Base-by-base conservation (phyloP, 2,888 invertebrate genomes). In the Brenthis hecate region DNA sequence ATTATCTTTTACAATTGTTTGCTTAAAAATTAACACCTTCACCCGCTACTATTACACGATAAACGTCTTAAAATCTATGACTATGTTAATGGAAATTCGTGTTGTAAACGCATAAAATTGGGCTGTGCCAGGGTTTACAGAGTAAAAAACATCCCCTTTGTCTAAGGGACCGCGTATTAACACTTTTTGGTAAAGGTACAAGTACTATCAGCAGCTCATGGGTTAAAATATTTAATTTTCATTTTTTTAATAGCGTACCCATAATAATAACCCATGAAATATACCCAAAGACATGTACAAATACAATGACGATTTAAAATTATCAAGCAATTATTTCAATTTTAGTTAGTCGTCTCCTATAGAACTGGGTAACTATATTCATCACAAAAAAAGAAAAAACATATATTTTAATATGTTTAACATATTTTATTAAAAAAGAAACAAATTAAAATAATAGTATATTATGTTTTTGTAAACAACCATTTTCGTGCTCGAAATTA, bases 101-200 rank as follows among this genome's bases (percentile, higher is more conserved):
- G 58, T 77, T 80, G 86, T 87, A 88, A 88, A 88, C 71, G 80
- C 72, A 85, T 83, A 84, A 85, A 86, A 76, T 76, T 77, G 79
- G 77, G 72, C 76, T 75, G 79, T 73, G 78, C 72, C 75, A 73
- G 77, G 77, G 72, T 55, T 48, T 72, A 65, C 50, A 16, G 56
- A 54, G 55, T 77, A 84, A 87, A 82, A 73, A 76, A 72, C 70
- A 47, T 76, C 78, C 85, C 83, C 81, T 86, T 86, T 84, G 84
- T 83, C 84, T 80, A 81, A 78, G 75, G 70, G 73, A 68, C 82
- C 82, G 81, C 81, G 77, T 80, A 87, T 88, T 87, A 88, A 85
- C 88, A 88, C 84, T 74, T 81, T 74, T 58, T 66, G 54, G 79
- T 81, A 80, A 62, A 65, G 72, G 65, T 48, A 64, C 56, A 32